phyloP scores from a whole-genome alignment of 1,140 invertebrate species.

The Hylaeus volcanicus region DNA sequence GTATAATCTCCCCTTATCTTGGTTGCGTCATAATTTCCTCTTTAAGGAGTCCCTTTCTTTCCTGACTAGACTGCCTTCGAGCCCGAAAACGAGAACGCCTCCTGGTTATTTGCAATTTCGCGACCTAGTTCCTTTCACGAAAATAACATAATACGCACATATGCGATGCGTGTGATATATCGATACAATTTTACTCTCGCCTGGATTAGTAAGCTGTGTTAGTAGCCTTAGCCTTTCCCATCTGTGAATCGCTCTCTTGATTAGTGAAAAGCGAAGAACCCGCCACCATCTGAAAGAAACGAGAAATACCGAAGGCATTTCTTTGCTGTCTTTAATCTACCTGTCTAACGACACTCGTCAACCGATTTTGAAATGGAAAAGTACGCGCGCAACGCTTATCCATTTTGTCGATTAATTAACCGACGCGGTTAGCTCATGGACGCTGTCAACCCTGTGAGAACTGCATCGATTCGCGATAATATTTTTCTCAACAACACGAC shows the following conservation, averaged over 20 bases:
- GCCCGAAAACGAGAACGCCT: neutral
- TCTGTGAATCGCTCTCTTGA: slow-evolving; percentile 55
- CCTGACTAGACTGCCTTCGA: slow-evolving; percentile 43
- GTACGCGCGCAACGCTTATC: neutral
- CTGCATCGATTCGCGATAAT: neutral
- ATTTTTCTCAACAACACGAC: neutral
- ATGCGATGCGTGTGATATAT: neutral
- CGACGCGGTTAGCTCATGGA: neutral
- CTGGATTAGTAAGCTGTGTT: slow-evolving; percentile 40
- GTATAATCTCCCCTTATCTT: slow-evolving; percentile 38
- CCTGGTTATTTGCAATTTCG: slow-evolving; percentile 1
- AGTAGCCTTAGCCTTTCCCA: slow-evolving; percentile 48
- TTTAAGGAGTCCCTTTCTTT: slow-evolving; percentile 20
- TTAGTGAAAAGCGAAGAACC: slow-evolving; percentile 71
- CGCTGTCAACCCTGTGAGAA: neutral
- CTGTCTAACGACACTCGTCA: neutral
- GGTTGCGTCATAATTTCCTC: slow-evolving; percentile 32
- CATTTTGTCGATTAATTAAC: neutral
- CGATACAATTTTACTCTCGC: neutral
- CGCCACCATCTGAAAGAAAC: slow-evolving; percentile 78
- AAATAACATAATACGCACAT: neutral
- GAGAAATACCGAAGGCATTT: slow-evolving; percentile 70
- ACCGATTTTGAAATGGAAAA: neutral
- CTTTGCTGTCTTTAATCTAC: slow-evolving; percentile 47
- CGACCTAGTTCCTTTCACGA: neutral